Base-by-base conservation (phyloP, 2,113 vertebrate species). In the Accipiter cooperii region DNA sequence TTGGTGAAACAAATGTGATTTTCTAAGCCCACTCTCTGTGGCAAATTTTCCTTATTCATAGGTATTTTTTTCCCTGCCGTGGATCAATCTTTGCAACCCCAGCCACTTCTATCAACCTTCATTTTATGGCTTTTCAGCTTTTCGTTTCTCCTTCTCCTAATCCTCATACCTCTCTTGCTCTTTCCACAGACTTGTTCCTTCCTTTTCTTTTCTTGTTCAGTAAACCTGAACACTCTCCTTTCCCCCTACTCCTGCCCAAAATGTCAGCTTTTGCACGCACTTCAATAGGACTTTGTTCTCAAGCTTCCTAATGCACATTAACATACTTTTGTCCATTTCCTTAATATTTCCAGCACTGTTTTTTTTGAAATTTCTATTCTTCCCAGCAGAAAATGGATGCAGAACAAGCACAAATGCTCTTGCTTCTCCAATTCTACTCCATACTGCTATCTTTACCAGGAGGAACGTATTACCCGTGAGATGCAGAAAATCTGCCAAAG, bases 341-440 rank as follows among this genome's bases (percentile, higher is more conserved):
- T 51, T 55, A 16, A 0, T 2, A 36, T 11, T 40, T 47, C 61
- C 58, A 51, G 33, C 25, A 18, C 17, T 2, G 2, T 0, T 40
- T 34, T 9, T 9, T 7, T 8, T 5, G 26, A 36, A 3, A 58
- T 34, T 20, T 58, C 55, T 31, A 3, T 19, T 58, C 54, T 46
- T 34, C 47, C 38, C 63, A 55, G 63, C 33, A 87, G 73, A 75
- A 24, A 18, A 26, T 8, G 57, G 63, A 54, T 34, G 28, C 63
- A 60, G 47, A 73, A 47, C 7, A 36, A 51, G 24, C 63, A 13
- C 2, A 2, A 33, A 18, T 3, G 19, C n/a, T 83, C 20, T 26
- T 17, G 33, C 58, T 74, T 21, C 78, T 60, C 60, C 2, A 0
- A 20, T 46, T 42, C 52, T 33, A 47, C 28, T 85, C 80, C 42